These are phyloP conservation scores for Ibidorhyncha struthersii DNA, from an alignment of 2,113 vertebrate genomes.

Conservation along the genomic window DNA sequence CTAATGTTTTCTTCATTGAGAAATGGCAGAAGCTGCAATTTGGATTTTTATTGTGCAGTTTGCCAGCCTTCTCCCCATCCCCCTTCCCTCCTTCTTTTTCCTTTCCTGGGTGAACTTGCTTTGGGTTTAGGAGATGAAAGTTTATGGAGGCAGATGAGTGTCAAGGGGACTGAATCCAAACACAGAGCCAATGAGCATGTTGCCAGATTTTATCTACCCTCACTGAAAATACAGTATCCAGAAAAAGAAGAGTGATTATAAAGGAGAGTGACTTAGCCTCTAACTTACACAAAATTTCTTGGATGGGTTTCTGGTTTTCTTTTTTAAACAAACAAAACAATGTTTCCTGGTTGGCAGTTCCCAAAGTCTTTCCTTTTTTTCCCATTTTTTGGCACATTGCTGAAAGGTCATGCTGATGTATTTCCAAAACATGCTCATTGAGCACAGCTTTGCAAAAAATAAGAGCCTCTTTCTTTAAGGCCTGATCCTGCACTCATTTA, in stretches of 20 bases:
- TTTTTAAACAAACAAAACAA: slow-evolving; percentile 77
- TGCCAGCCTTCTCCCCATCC: not conserved
- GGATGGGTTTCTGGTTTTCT: slow-evolving; percentile 54
- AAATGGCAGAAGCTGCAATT: slow-evolving; percentile 73
- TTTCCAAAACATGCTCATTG: slow-evolving; percentile 67
- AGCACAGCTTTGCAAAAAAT: slow-evolving; percentile 47
- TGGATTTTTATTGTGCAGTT: slow-evolving; percentile 71
- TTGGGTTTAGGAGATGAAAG: slow-evolving; percentile 71
- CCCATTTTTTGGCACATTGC: slow-evolving; percentile 55
- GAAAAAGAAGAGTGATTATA: slow-evolving; percentile 68
- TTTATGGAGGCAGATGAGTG: slow-evolving; percentile 68
- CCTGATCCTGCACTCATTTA: not conserved
- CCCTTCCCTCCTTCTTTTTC: slow-evolving; percentile 20
- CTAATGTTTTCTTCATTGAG: slow-evolving; percentile 76
- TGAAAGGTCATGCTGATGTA: slow-evolving; percentile 56
- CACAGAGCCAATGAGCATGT: slow-evolving; percentile 47
- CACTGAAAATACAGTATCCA: slow-evolving; percentile 65
- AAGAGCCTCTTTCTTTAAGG: slow-evolving; percentile 37
- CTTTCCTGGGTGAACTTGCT: slow-evolving; percentile 71
- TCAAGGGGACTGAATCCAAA: slow-evolving; percentile 60
- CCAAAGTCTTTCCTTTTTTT: slow-evolving; percentile 67
- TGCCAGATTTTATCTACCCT: slow-evolving; percentile 72
- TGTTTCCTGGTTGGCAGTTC: slow-evolving; percentile 71
- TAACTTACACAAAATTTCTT: slow-evolving; percentile 73
- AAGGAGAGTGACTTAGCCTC: slow-evolving; percentile 70